Evolutionary conservation across 1,140 invertebrate genomes (phyloP).

Genomic region (Apolygus lucorum): DNA sequence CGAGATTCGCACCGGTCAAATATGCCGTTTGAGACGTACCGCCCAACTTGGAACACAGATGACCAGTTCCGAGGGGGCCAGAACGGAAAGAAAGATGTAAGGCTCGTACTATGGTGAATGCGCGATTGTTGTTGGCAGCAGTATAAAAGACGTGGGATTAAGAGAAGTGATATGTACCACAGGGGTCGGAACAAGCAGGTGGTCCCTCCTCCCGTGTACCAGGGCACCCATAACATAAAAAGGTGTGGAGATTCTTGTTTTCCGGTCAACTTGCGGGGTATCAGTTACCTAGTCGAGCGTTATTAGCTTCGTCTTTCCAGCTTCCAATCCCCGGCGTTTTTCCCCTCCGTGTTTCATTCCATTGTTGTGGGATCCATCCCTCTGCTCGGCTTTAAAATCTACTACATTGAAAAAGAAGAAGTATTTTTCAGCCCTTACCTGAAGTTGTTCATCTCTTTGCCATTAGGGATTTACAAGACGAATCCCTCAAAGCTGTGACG

Average conservation of each 20-base stretch:
- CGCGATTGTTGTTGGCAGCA: neutral
- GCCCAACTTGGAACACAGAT: neutral
- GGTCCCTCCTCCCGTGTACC: neutral
- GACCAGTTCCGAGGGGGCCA: neutral
- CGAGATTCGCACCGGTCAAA: neutral
- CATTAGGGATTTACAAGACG: neutral
- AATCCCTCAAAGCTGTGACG: neutral
- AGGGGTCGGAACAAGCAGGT: neutral
- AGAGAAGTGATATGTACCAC: neutral
- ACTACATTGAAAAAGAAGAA: neutral
- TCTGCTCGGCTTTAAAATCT: neutral
- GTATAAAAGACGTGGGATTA: neutral
- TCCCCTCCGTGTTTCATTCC: too few relatives aligned
- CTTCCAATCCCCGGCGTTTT: neutral
- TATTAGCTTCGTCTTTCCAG: neutral
- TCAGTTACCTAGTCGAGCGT: conserved; percentile 18
- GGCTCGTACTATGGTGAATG: neutral
- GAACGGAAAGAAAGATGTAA: too few relatives aligned
- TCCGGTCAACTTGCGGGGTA: conserved; percentile 20
- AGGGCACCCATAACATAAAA: neutral
- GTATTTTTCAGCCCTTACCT: neutral
- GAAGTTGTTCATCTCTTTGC: neutral
- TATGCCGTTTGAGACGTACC: neutral
- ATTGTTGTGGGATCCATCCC: neutral
- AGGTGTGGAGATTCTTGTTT: conserved; percentile 26